These are phyloP conservation scores for Sinocyclocheilus maitianheensis DNA, from an alignment of 2,113 vertebrate genomes.

Conservation along the genomic window DNA sequence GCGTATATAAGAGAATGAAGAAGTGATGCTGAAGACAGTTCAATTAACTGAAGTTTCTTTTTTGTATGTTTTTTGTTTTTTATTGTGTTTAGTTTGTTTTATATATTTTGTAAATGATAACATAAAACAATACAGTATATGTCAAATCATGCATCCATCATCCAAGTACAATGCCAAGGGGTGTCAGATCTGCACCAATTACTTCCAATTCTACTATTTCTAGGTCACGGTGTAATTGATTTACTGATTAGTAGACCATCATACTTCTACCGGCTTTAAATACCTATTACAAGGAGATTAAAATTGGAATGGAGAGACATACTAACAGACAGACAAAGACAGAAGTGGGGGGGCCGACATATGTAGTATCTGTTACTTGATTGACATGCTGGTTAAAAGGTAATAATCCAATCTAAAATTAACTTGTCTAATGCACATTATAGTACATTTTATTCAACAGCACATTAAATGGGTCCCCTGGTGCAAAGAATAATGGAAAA, in stretches of 20 bases:
- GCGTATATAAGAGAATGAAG: no score
- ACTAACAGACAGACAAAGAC: constrained; percentile 27
- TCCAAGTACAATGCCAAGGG: not conserved
- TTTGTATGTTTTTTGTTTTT: no score
- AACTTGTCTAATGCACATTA: constrained; percentile 34
- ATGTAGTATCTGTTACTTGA: constrained; percentile 19
- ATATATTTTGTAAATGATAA: no score
- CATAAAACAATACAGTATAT: no score
- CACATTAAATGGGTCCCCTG: constrained; percentile 28
- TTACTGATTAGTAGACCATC: constrained; percentile 83
- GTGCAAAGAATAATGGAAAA: constrained; percentile 10
- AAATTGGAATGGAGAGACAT: constrained; percentile 40
- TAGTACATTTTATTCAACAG: constrained; percentile 39
- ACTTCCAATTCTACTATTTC: constrained; percentile 85
- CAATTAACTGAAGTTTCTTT: no score
- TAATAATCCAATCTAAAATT: constrained; percentile 26
- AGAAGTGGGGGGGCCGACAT: not conserved
- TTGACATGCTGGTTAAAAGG: constrained; percentile 33
- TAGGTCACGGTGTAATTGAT: constrained; percentile 93
- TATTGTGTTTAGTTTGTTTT: no score
- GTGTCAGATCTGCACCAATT: constrained; percentile 70
- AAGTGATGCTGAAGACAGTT: no score
- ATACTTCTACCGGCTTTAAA: constrained; percentile 77
- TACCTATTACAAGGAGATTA: constrained; percentile 51
- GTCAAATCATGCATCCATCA: no score